Evolutionary conservation across 2,113 vertebrate genomes (phyloP).

Genomic region (Oceanodroma tethys): DNA sequence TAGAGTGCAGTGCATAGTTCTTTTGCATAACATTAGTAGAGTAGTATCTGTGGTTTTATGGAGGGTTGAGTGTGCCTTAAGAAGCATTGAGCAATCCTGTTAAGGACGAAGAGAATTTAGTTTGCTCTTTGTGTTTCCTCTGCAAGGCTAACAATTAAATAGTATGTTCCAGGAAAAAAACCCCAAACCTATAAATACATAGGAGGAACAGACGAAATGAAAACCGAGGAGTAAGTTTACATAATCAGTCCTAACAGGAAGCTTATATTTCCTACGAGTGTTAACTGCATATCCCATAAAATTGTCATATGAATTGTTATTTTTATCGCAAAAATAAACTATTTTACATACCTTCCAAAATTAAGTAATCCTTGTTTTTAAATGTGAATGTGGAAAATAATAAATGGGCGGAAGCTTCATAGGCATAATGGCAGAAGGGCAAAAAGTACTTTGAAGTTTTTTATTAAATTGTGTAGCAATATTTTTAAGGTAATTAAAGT

Average conservation of each 20-base stretch:
- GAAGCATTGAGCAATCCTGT: not conserved
- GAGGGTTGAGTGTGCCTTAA: not conserved
- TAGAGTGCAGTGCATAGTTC: not conserved
- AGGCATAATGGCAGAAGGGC: not conserved
- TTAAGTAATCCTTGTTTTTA: not conserved
- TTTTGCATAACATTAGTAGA: not conserved
- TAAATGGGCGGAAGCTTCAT: not conserved
- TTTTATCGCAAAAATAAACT: not conserved
- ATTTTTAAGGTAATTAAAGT: not conserved
- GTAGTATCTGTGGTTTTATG: not conserved
- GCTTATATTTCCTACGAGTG: not conserved
- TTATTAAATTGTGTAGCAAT: not conserved
- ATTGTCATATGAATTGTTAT: not conserved
- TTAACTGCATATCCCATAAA: not conserved
- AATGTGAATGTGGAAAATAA: not conserved
- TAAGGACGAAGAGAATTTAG: not conserved
- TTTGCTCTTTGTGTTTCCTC: not conserved
- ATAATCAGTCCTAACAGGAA: not conserved
- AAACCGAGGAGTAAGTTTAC: not conserved
- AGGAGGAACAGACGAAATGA: not conserved
- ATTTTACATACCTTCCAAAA: not conserved
- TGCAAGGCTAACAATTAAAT: not conserved
- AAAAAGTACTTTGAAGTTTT: not conserved
- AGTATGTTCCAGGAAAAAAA: not conserved
- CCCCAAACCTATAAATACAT: not conserved